Evolutionary conservation across 2,888 invertebrate genomes (phyloP).

Genomic region (Platycnemis pennipes): DNA sequence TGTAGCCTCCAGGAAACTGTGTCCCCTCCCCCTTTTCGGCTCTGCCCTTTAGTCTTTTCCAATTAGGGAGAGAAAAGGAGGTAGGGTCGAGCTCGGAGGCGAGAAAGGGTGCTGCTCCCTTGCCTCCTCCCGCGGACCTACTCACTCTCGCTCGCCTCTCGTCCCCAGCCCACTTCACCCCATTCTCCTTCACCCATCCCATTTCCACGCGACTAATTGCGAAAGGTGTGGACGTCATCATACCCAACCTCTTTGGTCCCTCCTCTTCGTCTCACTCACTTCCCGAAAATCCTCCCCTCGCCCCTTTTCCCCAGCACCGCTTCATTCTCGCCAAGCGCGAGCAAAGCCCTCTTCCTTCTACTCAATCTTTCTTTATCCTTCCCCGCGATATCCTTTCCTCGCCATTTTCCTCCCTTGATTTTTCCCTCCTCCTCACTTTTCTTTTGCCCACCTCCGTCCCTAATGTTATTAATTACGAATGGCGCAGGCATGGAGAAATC

Average conservation of each 20-base stretch:
- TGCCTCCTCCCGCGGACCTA: background rate
- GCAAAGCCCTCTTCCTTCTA: background rate
- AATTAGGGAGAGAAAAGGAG: constrained; percentile 54
- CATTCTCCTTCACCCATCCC: background rate
- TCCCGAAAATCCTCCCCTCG: background rate
- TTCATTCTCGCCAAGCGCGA: background rate
- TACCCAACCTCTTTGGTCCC: constrained; percentile 32
- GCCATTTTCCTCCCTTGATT: background rate
- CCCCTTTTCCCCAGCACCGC: background rate
- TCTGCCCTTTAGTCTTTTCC: constrained; percentile 47
- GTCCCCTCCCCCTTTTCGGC: background rate
- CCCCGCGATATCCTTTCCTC: background rate
- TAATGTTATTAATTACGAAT: constrained; percentile 43
- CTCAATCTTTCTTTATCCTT: background rate
- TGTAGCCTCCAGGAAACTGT: background rate
- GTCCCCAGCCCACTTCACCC: background rate
- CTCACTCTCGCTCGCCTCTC: background rate
- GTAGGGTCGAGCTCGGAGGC: background rate
- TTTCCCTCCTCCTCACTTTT: background rate
- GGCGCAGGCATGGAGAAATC: background rate
- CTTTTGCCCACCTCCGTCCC: background rate
- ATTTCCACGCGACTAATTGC: constrained; percentile 34
- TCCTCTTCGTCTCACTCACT: background rate
- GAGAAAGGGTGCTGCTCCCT: background rate
- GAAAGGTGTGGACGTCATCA: constrained; percentile 50